Evolutionary conservation across 2,888 invertebrate genomes (phyloP), one percentile per base, ranked within the genome.

Genomic region (Helicoverpa assulta): DNA sequence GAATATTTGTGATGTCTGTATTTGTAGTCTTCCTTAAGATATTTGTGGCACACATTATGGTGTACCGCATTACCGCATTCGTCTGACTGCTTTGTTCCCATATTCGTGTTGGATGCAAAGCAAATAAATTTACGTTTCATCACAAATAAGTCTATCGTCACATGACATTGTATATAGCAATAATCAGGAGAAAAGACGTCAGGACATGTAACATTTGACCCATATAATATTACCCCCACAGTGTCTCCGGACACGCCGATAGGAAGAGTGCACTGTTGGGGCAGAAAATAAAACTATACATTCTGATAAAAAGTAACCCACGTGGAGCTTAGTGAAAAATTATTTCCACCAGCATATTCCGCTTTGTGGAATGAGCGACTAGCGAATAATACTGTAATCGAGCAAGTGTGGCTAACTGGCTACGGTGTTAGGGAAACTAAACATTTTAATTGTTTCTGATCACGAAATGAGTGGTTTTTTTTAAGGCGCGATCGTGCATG

Each of bases 181-280:
- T 62, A 51, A 40, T 70, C 60, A 70, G 56, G 40, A 78, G 61
- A 68, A 74, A 69, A 56, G 43, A 72, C n/a, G 6, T 55, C 43
- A 33, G 54, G 51, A 67, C 43, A 67, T 51, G 26, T 21, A 68
- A 70, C 29, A n/a, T n/a, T 67, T 57, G 58, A 43, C 52, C 53
- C 56, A 54, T 70, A 74, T 76, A 77, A 81, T 82, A 83, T 90
- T 91, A 93, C 92, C 93, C 92, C 91, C 91, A 92, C 70, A 89
- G 83, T 73, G 90, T 85, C 67, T 92, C 92, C 87, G 92, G 91
- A 86, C 92, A 93, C 89, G 92, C 89, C 67, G 93, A 87, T 67
- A 92, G 86, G 87, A 92, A 93, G 82, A 92, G 91, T 68, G 89
- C 91, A 86, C 92, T 93, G 87, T 85, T 81, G 88, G 82, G 84